Percentiles rank a stretch among this genome's conserved stretches.
Conservation (phyloP, 2,113 vertebrate genomes). For the Merops nubicus region DNA sequence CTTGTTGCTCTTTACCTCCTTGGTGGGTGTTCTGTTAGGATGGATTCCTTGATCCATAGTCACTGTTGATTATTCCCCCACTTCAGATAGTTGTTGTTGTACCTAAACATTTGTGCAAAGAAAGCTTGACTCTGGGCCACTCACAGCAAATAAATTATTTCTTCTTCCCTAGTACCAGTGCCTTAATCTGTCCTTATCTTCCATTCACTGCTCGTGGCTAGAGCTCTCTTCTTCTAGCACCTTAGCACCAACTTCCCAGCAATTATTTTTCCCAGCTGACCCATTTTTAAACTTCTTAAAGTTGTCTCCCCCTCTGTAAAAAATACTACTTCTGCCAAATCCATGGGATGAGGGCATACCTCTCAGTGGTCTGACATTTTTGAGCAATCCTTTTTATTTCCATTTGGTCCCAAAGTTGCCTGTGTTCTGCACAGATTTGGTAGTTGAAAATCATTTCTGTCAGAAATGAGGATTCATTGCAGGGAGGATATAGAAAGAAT, state of each 20-base stretch:
- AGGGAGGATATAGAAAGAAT: conserved; percentile 64
- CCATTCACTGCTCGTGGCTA: not conserved
- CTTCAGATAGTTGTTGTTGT: not conserved
- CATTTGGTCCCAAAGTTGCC: conserved; percentile 43
- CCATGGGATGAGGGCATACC: not conserved
- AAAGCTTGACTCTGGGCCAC: not conserved
- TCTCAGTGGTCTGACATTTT: conserved; percentile 33
- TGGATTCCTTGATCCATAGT: not conserved
- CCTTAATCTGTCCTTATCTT: not conserved
- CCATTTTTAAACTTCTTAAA: conserved; percentile 42
- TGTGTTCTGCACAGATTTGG: conserved; percentile 3
- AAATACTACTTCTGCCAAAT: not conserved
- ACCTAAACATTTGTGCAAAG: not conserved
- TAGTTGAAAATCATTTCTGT: conserved; percentile 31
- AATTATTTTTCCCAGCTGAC: conserved; percentile 30
- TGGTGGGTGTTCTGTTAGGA: not conserved
- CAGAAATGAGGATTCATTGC: conserved; percentile 47
- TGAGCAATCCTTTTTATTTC: conserved; percentile 1
- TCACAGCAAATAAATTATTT: not conserved
- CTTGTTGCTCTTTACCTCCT: not conserved
- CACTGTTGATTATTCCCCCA: not conserved
- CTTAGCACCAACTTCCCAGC: not conserved
- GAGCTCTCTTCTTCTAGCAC: not conserved
- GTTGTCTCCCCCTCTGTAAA: not conserved
- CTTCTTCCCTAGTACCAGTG: not conserved